phyloP scores from a whole-genome alignment of 2,113 vertebrate genomes.

The Pterocles burchelli region DNA sequence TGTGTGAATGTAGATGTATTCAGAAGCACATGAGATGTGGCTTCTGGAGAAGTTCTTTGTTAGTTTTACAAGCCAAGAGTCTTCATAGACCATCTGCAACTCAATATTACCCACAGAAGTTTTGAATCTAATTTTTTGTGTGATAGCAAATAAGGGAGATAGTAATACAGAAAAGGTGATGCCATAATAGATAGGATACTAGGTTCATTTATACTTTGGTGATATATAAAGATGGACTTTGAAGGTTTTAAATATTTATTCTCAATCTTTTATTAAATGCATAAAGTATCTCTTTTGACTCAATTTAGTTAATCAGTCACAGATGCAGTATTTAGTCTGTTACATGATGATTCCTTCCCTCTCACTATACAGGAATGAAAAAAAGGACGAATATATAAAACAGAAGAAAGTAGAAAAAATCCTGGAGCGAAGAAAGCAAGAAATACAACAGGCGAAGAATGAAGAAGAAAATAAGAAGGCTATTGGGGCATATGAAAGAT shows the following conservation, averaged over 20 bases:
- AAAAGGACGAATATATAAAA: conserved; percentile 80
- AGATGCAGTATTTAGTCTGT: neutral
- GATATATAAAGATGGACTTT: neutral
- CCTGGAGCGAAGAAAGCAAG: conserved; percentile 73
- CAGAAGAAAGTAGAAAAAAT: conserved; percentile 76
- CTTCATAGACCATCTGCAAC: neutral
- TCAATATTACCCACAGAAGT: neutral
- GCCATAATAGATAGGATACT: neutral
- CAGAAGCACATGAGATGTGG: neutral
- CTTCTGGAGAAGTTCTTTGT: neutral
- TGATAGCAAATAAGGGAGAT: neutral
- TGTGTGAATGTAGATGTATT: neutral
- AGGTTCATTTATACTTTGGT: neutral
- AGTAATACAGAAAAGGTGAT: neutral
- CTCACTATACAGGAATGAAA: conserved; percentile 78
- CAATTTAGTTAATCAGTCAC: neutral
- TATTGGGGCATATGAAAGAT: conserved; percentile 85
- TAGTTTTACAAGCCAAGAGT: neutral
- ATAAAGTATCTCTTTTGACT: neutral
- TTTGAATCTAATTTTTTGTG: neutral
- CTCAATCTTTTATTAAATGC: neutral
- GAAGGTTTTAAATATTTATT: neutral
- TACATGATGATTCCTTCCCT: neutral
- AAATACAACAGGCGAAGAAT: conserved; percentile 80
- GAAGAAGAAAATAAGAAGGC: conserved; percentile 85